Evolutionary conservation across 1,140 invertebrate genomes (phyloP).

Genomic region (Drosophila simulans): DNA sequence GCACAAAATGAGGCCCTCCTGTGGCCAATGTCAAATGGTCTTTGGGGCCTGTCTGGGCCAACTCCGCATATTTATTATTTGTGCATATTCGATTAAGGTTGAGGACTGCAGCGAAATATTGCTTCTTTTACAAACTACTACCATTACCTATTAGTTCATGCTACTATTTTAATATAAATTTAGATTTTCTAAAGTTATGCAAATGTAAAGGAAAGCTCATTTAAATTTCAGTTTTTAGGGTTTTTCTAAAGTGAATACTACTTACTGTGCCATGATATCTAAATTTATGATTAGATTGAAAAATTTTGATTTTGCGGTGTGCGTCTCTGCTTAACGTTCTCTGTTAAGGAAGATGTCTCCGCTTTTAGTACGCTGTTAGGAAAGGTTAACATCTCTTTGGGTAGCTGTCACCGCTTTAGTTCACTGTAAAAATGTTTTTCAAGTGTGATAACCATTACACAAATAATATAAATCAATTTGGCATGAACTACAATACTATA

Average conservation of each 20-base stretch:
- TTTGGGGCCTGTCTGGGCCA: constrained; percentile 11
- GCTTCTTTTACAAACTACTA: not conserved
- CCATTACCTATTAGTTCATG: no score
- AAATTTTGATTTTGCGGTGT: not conserved
- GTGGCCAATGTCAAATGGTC: constrained; percentile 70
- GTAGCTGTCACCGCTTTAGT: not conserved
- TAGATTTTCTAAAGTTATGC: no score
- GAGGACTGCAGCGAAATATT: constrained; percentile 1
- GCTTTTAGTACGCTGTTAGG: not conserved
- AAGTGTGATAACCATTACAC: no score
- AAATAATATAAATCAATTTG: no score
- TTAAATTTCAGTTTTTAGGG: no score
- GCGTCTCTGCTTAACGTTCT: not conserved
- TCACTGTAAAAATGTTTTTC: not conserved
- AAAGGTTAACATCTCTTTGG: not conserved
- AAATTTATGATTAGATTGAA: not conserved
- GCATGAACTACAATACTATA: no score
- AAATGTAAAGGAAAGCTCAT: no score
- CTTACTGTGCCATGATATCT: no score
- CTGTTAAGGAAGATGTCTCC: not conserved
- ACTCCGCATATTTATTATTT: constrained; percentile 38
- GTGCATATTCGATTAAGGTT: constrained; percentile 14
- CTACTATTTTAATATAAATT: no score
- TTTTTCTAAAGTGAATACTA: no score
- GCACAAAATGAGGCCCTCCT: constrained; percentile 30